These are phyloP conservation scores for Thalassarche chlororhynchos DNA, from an alignment of 2,113 vertebrate species.

Conservation along the genomic window DNA sequence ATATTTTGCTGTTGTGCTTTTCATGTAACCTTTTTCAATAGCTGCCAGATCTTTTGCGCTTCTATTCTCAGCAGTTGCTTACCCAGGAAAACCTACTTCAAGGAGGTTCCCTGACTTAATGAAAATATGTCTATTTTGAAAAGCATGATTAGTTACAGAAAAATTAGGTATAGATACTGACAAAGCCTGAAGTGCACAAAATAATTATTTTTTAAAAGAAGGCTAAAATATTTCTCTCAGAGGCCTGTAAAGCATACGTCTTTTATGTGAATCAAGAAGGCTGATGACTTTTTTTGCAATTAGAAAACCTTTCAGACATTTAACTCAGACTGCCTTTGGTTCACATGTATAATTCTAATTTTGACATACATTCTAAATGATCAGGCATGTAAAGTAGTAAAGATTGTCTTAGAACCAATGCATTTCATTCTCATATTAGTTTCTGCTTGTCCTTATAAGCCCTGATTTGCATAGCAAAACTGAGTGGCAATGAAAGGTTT, in stretches of 20 bases:
- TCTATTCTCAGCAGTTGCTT: neutral
- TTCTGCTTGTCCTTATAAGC: slow-evolving; percentile 11
- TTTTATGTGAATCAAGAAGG: neutral
- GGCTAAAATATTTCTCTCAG: neutral
- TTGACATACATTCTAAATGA: neutral
- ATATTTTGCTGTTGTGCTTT: neutral
- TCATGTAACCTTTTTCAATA: neutral
- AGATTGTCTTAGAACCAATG: neutral
- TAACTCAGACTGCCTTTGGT: neutral
- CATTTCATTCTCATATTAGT: slow-evolving; percentile 1
- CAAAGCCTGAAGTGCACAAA: neutral
- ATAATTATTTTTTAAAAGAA: neutral
- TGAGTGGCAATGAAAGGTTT: slow-evolving; percentile 34
- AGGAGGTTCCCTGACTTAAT: neutral
- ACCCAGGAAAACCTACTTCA: neutral
- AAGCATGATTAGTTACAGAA: neutral
- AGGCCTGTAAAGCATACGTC: neutral
- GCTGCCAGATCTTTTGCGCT: neutral
- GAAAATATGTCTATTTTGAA: neutral
- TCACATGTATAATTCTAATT: neutral
- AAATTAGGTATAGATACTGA: neutral
- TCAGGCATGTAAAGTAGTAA: neutral
- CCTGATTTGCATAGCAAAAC: slow-evolving; percentile 60
- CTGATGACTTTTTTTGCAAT: neutral
- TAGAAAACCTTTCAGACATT: neutral